Conservation (phyloP, 2,888 invertebrate species). For the Tinea trinotella region DNA sequence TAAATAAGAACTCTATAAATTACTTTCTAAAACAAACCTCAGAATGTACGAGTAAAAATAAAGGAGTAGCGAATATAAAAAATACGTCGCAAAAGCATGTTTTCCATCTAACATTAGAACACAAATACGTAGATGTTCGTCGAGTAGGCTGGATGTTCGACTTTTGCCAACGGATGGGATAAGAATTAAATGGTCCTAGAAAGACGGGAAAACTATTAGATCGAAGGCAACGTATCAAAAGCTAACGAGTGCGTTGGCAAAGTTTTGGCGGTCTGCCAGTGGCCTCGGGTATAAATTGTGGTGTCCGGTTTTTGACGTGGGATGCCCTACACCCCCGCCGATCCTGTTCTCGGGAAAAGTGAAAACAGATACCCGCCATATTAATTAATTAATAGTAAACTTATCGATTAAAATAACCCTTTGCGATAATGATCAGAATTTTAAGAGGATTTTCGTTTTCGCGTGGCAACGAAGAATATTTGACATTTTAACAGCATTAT, state of each 20-base stretch:
- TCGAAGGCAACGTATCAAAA: slow-evolving; percentile 38
- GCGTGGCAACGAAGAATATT: no score
- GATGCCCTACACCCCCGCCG: slow-evolving; percentile 14
- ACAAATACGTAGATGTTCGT: slow-evolving; percentile 1
- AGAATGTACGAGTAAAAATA: neutral
- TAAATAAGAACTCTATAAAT: neutral
- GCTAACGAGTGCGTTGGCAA: slow-evolving; percentile 48
- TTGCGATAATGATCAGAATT: neutral
- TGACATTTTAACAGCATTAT: no score
- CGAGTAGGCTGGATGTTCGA: slow-evolving; percentile 21
- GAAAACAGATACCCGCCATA: slow-evolving; percentile 5
- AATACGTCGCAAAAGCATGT: neutral
- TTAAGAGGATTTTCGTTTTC: no score
- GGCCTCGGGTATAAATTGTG: slow-evolving; percentile 44
- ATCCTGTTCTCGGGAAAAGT: slow-evolving; percentile 2
- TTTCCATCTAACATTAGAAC: slow-evolving; percentile 1
- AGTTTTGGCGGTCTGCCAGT: slow-evolving; percentile 46
- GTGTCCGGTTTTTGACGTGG: slow-evolving; percentile 24
- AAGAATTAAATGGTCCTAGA: slow-evolving; percentile 45
- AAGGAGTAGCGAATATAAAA: neutral
- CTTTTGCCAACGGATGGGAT: slow-evolving; percentile 33
- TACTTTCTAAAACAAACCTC: neutral
- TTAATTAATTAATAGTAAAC: slow-evolving; percentile 11
- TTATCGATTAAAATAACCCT: neutral
- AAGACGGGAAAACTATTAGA: slow-evolving; percentile 56